Percentiles rank a stretch among this genome's conserved stretches.
These are phyloP conservation scores for Sterna hirundo DNA, from an alignment of 2,113 vertebrate genomes.

Conservation along the genomic window DNA sequence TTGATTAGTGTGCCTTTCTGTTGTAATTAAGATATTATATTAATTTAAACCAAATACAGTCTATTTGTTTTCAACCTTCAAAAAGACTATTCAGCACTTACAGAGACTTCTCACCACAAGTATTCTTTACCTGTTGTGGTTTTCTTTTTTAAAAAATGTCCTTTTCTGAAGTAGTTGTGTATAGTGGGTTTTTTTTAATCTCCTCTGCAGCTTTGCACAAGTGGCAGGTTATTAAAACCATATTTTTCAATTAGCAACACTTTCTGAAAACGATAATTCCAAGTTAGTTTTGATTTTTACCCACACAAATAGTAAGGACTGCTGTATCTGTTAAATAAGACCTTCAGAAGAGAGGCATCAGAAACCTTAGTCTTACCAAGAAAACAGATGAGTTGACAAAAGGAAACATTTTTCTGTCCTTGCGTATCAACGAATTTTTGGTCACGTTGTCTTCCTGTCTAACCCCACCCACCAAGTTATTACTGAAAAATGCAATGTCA, in stretches of 20 bases:
- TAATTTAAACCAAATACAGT: not conserved
- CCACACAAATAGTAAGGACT: not conserved
- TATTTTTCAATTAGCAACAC: not conserved
- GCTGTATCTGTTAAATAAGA: not conserved
- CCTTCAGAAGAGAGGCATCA: not conserved
- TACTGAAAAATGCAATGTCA: not conserved
- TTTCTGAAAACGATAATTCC: not conserved
- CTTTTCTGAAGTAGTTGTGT: not conserved
- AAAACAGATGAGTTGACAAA: constrained; percentile 35
- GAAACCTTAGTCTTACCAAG: not conserved
- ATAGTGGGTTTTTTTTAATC: not conserved
- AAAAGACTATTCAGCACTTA: not conserved
- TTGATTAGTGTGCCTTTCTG: not conserved
- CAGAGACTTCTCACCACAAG: not conserved
- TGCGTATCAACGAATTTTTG: not conserved
- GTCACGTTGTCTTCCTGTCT: not conserved
- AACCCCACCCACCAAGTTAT: constrained; percentile 20
- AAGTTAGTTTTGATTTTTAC: not conserved
- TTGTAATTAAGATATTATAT: not conserved
- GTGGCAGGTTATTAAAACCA: not conserved
- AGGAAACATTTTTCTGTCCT: not conserved
- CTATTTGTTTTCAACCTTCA: not conserved
- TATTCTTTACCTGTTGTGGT: not conserved
- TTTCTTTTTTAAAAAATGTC: not conserved
- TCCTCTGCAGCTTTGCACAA: not conserved